Percentiles rank a stretch among this genome's conserved stretches.
These are phyloP conservation scores for Luscinia luscinia DNA, from an alignment of 2,797 vertebrate genomes.

Conservation along the genomic window DNA sequence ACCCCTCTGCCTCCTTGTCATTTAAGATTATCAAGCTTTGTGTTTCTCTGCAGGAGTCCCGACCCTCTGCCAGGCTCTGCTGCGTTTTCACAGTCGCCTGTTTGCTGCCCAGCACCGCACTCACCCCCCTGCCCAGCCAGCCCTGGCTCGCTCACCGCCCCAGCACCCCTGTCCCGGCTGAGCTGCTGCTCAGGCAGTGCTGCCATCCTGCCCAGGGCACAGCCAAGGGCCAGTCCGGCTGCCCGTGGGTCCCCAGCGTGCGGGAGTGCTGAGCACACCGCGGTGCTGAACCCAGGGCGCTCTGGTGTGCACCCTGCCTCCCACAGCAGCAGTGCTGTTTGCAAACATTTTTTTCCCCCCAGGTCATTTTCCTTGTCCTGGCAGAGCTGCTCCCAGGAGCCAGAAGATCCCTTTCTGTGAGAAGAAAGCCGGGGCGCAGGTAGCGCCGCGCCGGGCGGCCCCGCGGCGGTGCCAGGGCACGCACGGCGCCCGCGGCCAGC, in stretches of 20 bases:
- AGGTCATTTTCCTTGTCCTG: background rate
- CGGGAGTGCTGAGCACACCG: accelerated
- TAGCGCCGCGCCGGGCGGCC: background rate
- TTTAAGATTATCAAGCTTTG: constrained; percentile 15
- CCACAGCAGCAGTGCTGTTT: background rate
- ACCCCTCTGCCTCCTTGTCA: background rate
- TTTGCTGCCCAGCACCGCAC: accelerated
- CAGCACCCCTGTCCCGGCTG: accelerated
- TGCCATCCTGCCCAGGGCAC: background rate
- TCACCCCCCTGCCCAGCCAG: background rate
- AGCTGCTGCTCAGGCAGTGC: background rate
- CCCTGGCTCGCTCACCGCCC: accelerated
- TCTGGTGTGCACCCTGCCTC: accelerated
- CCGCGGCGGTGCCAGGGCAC: background rate
- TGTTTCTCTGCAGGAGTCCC: background rate
- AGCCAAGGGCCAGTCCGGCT: background rate
- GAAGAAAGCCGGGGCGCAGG: background rate
- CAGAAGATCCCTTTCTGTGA: background rate
- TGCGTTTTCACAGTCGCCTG: background rate
- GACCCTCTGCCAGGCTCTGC: background rate
- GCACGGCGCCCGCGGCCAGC: background rate
- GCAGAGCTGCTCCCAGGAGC: background rate
- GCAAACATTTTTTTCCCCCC: background rate
- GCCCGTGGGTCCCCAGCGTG: accelerated
- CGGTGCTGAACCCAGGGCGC: accelerated